Base-by-base conservation (phyloP, 2,797 vertebrate species). In the Capromys pilorides region DNA sequence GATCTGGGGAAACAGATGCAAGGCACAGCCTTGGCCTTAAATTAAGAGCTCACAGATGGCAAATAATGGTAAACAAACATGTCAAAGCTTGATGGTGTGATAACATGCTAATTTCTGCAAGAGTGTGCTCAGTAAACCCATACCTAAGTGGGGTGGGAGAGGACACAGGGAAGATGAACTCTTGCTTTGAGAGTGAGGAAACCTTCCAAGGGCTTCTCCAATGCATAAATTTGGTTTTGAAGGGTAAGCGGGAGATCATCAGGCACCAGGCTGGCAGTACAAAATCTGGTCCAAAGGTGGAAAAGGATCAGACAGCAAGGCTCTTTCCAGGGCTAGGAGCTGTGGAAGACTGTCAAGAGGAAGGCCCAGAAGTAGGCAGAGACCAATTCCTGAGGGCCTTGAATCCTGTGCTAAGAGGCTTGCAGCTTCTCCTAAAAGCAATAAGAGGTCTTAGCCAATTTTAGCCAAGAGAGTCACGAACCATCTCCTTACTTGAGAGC, bases 21-120 rank as follows among this genome's bases (percentile, higher is more conserved):
- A 82, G 49, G 24, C 83, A 24, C 18, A 75, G 62, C 83, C 82
- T 13, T 33, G 61, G 67, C 36, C 79, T 93, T 69, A 78, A 90
- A 82, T 95, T 78, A 80, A 94, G 88, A 93, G 81, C 41, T 82
- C 73, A 88, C 62, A 92, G 88, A 64, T 64, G 57, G 61, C 71
- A 81, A 84, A 90, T 57, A 59, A 82, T 14, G 54, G 61, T 75
- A 81, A 94, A 92, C 16, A 92, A 87, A 91, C 28, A 49, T 57
- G 80, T 77, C 84, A 88, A 94, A 91, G 45, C 82, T 73, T 31
- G 31, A 9, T 21, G 24, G 62, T 94, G 78, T 91, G 87, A 81
- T 85, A 78, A 93, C 69, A 89, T 69, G 51, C 66, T 19, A 81
- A 75, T 9, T 67, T 64, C 24, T 31, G 36, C 71, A 85, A 86